Evolutionary conservation across 1,140 invertebrate genomes (phyloP).

Genomic region (Adoxophyes honmai): DNA sequence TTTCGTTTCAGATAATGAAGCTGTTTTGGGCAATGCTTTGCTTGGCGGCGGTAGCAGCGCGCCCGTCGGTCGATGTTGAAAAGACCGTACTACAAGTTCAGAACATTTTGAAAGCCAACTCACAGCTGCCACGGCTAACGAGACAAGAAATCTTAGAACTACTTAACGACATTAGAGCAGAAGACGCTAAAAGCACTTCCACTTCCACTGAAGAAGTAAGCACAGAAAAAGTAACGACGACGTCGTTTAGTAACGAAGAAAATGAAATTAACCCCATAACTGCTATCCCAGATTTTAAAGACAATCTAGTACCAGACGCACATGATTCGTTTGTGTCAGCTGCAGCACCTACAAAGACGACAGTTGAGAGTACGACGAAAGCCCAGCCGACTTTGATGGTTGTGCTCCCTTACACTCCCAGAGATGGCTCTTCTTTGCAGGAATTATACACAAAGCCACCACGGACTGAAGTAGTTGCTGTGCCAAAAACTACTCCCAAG

Average conservation of each 20-base stretch:
- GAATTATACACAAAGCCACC: constrained; percentile 67
- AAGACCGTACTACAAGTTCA: constrained; percentile 80
- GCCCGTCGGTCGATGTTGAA: constrained; percentile 55
- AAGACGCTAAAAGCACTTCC: constrained; percentile 59
- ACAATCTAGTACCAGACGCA: constrained; percentile 23
- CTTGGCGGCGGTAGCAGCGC: constrained; percentile 29
- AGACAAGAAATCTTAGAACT: constrained; percentile 79
- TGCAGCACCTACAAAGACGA: constrained; percentile 16
- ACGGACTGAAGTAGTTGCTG: constrained; percentile 50
- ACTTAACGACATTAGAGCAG: constrained; percentile 78
- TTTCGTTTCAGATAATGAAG: constrained; percentile 60
- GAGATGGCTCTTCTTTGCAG: constrained; percentile 65
- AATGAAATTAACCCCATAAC: constrained; percentile 43
- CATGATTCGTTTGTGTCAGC: constrained; percentile 21
- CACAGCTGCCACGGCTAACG: constrained; percentile 77
- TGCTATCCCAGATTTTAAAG: constrained; percentile 23
- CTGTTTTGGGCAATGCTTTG: constrained; percentile 40
- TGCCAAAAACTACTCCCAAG: constrained; percentile 58
- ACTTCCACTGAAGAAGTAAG: constrained; percentile 28
- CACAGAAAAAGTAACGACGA: constrained; percentile 22
- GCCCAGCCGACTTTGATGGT: constrained; percentile 49
- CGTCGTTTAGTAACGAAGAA: constrained; percentile 38
- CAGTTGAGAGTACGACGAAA: constrained; percentile 51
- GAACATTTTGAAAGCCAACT: constrained; percentile 75
- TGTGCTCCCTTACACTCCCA: constrained; percentile 63